Base-by-base conservation (phyloP, 2,797 vertebrate species). In the Rhodeus uyekii region DNA sequence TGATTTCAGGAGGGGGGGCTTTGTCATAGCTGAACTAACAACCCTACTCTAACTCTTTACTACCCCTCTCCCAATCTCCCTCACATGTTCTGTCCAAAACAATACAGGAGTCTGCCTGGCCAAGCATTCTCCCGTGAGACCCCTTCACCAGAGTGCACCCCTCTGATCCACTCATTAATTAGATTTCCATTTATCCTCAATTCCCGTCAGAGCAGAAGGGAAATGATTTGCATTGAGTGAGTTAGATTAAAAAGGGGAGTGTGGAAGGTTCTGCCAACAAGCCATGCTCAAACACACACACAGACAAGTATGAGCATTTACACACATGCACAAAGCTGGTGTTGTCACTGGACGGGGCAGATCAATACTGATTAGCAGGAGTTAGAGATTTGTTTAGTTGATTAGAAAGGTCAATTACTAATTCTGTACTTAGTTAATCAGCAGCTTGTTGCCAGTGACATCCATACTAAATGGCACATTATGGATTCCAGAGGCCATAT, bases 341-440 rank as follows among this genome's bases (percentile, higher is more conserved):
- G 86, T 87, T 87, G 91, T 91, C 90, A 90, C 89, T 90, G 85
- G 88, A 91, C 86, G 61, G 73, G 58, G 60, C 44, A 80, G 90
- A 95, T 95, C 94, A 93, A 95, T 95, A 95, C 92, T 95, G 94
- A 95, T 95, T 95, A 95, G 93, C 72, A 90, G 88, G 90, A 94
- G 90, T 91, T 91, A 92, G 90, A 94, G 92, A 95, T 95, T 94
- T 95, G 94, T 94, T 95, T 95, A 95, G 94, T 94, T 95, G 94
- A 95, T 95, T 95, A 94, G 93, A 95, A 94, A 95, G 94, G 94
- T 95, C 94, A 95, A 94, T 95, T 93, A 95, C 93, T 95, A 95
- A 95, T 95, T 95, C 94, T 93, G 92, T 92, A 95, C 94, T 94
- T 93, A 94, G 94, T 95, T 95, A 95, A 95, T 95, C 94, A 95